phyloP scores from a whole-genome alignment of 2,113 vertebrate genomes.

The Jacana jacana region DNA sequence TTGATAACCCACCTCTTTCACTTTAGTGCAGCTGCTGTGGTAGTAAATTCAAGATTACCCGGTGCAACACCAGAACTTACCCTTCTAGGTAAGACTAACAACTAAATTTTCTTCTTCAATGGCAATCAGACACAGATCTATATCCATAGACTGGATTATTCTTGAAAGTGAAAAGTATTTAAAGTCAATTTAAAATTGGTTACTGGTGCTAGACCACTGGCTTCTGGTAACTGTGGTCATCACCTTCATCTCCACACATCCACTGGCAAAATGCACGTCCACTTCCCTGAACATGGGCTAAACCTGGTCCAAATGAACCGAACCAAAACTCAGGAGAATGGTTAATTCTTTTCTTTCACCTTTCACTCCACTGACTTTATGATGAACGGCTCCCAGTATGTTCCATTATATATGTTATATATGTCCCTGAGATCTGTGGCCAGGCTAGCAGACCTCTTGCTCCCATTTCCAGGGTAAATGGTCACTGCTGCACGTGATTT shows the following conservation, averaged over 20 bases:
- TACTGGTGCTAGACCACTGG: neutral
- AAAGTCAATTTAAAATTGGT: neutral
- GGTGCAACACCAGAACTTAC: neutral
- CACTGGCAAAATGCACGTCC: neutral
- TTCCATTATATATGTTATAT: no score
- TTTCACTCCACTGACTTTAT: neutral
- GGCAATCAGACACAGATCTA: neutral
- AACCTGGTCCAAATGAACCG: neutral
- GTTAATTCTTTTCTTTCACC: neutral
- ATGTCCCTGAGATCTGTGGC: accelerated
- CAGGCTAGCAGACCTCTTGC: neutral
- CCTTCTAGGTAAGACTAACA: neutral
- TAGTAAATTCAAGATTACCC: neutral
- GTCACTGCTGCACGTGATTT: neutral
- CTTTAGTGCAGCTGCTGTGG: neutral
- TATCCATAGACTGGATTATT: neutral
- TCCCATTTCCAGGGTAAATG: neutral
- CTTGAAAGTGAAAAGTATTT: neutral
- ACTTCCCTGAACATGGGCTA: neutral
- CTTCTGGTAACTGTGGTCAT: neutral
- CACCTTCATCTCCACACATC: neutral
- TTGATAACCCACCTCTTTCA: neutral
- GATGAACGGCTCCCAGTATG: neutral
- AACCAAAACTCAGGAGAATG: neutral
- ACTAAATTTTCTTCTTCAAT: neutral